Evolutionary conservation across 2,797 vertebrate species (phyloP), one percentile per base, ranked within the genome.

Genomic region (Rhyacichthys aspro): DNA sequence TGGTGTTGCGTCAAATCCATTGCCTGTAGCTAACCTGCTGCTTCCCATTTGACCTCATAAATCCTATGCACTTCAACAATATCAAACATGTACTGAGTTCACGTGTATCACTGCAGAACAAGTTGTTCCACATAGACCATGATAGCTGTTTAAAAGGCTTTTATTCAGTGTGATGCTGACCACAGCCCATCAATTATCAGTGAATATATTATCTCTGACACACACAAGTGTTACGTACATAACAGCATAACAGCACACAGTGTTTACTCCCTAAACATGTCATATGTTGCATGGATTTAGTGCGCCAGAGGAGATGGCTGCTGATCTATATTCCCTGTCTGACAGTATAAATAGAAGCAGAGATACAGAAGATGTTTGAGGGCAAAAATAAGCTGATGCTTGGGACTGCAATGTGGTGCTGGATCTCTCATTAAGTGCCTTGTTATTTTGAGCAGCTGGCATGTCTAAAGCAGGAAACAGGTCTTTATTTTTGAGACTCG

Each of bases 381-480:
- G 85, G 80, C 68, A 87, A 84, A 89, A 88, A 90, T 86, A 91
- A 90, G 81, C 78, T 75, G 85, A 89, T 88, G 85, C 87, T 88
- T 81, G 85, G 77, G 85, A 83, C 88, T 89, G 89, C 82, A 84
- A 90, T 91, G 89, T 89, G 88, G 86, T 66, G 87, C 88, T 90
- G 89, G 84, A 90, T 91, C 89, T 90, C 89, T 90, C 89, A 91
- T 93, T 96, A 95, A 95, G 94, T 94, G 94, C 92, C 94, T 90
- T 92, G 93, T 95, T 98, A 98, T 97, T 98, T 96, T 95, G 95
- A 94, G 94, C 93, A 89, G 84, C 89, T 93, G 94, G 92, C 92
- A 91, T 88, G 93, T 94, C 94, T 96, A 96, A 96, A 96, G 94
- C 93, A 96, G 95, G 95, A 97, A 97, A 95, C 92, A 90, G 89